These are phyloP conservation scores for Boloria euphrosyne DNA, from an alignment of 2,888 invertebrate genomes.

Conservation along the genomic window DNA sequence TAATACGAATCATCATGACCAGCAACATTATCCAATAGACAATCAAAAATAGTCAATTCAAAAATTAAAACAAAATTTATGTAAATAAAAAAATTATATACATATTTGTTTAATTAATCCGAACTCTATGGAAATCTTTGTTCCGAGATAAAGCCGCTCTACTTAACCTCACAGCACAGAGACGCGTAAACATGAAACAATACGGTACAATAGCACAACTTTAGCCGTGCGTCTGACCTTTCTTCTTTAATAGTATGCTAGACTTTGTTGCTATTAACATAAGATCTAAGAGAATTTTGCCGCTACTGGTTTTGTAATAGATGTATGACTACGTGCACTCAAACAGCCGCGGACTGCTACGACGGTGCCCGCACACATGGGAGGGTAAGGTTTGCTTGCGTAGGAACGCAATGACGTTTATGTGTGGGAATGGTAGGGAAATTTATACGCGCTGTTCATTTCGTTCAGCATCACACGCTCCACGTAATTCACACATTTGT, in stretches of 20 bases:
- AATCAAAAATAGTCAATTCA: neutral
- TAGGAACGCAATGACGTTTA: constrained; percentile 58
- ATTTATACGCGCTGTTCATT: constrained; percentile 76
- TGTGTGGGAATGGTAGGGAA: constrained; percentile 78
- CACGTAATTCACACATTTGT: constrained; percentile 75
- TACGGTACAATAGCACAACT: constrained; percentile 78
- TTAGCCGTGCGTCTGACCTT: constrained; percentile 54
- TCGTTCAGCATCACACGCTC: constrained; percentile 59
- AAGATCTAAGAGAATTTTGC: constrained; percentile 46
- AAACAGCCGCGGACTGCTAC: constrained; percentile 50
- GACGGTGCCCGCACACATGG: constrained; percentile 40
- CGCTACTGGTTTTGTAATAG: constrained; percentile 37
- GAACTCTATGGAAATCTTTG: constrained; percentile 75
- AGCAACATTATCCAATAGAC: neutral
- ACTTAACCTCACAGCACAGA: constrained; percentile 81
- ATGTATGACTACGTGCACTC: constrained; percentile 62
- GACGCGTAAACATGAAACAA: constrained; percentile 81
- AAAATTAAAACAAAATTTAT: neutral
- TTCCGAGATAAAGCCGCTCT: constrained; percentile 81
- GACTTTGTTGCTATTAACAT: constrained; percentile 46
- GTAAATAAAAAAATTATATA: constrained; percentile 15
- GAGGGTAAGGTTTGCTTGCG: constrained; percentile 51
- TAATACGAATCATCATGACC: constrained; percentile 16
- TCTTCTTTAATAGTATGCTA: constrained; percentile 40
- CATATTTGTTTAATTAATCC: constrained; percentile 57